phyloP scores from a whole-genome alignment of 1,140 invertebrate species.

The Dendroctonus valens region DNA sequence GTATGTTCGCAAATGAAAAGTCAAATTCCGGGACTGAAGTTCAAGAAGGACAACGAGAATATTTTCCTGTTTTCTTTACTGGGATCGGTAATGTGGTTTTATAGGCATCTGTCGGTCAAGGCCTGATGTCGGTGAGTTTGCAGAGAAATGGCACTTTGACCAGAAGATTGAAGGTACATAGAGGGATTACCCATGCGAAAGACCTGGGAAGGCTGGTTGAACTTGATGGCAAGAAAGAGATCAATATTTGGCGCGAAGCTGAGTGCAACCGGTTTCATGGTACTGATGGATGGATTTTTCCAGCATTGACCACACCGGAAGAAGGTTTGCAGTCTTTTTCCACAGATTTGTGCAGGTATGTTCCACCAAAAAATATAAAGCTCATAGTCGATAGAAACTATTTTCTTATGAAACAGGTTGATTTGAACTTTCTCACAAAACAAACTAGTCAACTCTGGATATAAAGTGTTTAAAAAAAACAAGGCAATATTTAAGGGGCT shows the following conservation, averaged over 20 bases:
- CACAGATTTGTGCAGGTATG: slow-evolving; percentile 63
- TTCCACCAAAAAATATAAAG: neutral
- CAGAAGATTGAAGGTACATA: slow-evolving; percentile 67
- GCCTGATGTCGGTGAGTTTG: slow-evolving; percentile 9
- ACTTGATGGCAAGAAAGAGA: slow-evolving; percentile 58
- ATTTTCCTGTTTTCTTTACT: slow-evolving; percentile 68
- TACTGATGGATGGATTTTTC: slow-evolving; percentile 75
- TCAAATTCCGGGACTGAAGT: slow-evolving; percentile 56
- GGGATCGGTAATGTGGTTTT: slow-evolving; percentile 56
- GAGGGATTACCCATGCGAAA: slow-evolving; percentile 46
- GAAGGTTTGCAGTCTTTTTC: slow-evolving; percentile 63
- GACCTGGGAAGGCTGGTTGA: slow-evolving; percentile 62
- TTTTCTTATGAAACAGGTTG: neutral
- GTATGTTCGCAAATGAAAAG: slow-evolving; percentile 65
- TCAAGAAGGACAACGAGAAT: slow-evolving; percentile 54
- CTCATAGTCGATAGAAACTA: neutral
- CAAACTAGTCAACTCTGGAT: too few relatives aligned
- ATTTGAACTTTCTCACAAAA: too few relatives aligned
- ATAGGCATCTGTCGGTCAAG: neutral
- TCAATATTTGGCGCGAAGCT: slow-evolving; percentile 60
- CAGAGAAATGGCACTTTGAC: slow-evolving; percentile 57
- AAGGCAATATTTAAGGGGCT: too few relatives aligned
- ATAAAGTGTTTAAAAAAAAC: too few relatives aligned
- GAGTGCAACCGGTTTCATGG: slow-evolving; percentile 69
- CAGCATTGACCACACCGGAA: slow-evolving; percentile 59